These are phyloP conservation scores for Dallia pectoralis DNA, from an alignment of 2,797 vertebrate genomes.

Conservation along the genomic window DNA sequence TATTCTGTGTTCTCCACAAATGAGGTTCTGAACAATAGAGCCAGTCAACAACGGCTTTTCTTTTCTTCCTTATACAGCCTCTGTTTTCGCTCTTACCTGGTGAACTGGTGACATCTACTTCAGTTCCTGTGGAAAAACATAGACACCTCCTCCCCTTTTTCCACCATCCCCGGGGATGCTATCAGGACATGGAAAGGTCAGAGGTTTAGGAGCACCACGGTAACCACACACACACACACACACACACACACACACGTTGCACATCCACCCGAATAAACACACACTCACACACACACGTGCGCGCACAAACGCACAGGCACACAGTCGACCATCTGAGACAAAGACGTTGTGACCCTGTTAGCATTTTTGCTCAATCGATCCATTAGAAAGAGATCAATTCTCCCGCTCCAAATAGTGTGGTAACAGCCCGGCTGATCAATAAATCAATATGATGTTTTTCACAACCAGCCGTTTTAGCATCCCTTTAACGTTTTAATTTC, in stretches of 20 bases:
- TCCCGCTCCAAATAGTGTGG: slow-evolving; percentile 6
- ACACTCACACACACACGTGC: slow-evolving; percentile 26
- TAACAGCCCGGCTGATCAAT: slow-evolving; percentile 50
- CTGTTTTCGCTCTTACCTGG: slow-evolving; percentile 17
- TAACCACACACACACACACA: slow-evolving; percentile 38
- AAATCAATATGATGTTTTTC: slow-evolving; percentile 49
- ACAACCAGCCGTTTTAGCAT: neutral
- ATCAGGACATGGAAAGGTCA: slow-evolving; percentile 76
- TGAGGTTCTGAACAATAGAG: neutral
- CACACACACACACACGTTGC: slow-evolving; percentile 19
- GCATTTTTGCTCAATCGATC: slow-evolving; percentile 37
- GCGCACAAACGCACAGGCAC: slow-evolving; percentile 25
- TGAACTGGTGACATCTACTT: slow-evolving; percentile 47
- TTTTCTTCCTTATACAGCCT: slow-evolving; percentile 34
- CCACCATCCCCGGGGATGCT: slow-evolving; percentile 57
- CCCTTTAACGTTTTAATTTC: neutral
- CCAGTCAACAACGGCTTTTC: slow-evolving; percentile 25
- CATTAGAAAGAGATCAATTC: slow-evolving; percentile 44
- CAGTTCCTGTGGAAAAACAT: slow-evolving; percentile 53
- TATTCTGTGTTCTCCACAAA: neutral
- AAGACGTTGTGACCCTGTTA: slow-evolving; percentile 21
- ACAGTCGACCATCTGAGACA: neutral
- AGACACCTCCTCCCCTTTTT: slow-evolving; percentile 16
- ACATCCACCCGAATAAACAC: slow-evolving; percentile 33
- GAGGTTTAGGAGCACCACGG: slow-evolving; percentile 55